phyloP scores from a whole-genome alignment of 2,797 vertebrate species.

The Loris lydekkerianus region DNA sequence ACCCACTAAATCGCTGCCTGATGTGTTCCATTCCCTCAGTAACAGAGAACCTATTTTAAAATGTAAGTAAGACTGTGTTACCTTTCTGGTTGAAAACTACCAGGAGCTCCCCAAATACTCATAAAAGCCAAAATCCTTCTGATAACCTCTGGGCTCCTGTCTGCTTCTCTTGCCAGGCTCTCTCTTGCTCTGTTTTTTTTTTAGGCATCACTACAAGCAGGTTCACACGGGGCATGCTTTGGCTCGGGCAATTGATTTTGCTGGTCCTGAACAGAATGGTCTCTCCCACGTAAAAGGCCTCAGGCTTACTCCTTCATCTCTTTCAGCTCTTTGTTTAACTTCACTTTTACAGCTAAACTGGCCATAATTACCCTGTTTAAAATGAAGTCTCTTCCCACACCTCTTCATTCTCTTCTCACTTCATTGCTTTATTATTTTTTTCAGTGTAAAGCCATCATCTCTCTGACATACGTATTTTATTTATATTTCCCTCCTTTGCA shows the following conservation, averaged over 20 bases:
- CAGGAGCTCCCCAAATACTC: not conserved
- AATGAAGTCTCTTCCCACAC: not conserved
- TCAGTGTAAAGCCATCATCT: not conserved
- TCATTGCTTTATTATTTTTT: not conserved
- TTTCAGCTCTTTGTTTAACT: not conserved
- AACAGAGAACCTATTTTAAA: not conserved
- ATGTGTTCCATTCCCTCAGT: not conserved
- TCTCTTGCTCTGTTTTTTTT: too few relatives aligned
- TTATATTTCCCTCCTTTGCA: not conserved
- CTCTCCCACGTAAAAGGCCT: not conserved
- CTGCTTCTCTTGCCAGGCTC: not conserved
- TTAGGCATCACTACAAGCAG: not conserved
- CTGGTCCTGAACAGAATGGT: not conserved
- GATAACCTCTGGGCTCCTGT: not conserved
- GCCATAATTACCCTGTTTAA: not conserved
- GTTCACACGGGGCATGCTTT: not conserved
- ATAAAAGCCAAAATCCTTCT: not conserved
- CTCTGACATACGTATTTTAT: not conserved
- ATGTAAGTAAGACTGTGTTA: not conserved
- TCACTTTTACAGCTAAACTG: not conserved
- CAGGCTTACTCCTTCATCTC: not conserved
- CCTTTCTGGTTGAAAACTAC: not conserved
- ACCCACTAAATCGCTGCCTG: accelerated
- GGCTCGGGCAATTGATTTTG: not conserved
- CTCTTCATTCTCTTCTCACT: not conserved